Base-by-base conservation (phyloP, 2,113 vertebrate species). In the Colistium nudipinnis region DNA sequence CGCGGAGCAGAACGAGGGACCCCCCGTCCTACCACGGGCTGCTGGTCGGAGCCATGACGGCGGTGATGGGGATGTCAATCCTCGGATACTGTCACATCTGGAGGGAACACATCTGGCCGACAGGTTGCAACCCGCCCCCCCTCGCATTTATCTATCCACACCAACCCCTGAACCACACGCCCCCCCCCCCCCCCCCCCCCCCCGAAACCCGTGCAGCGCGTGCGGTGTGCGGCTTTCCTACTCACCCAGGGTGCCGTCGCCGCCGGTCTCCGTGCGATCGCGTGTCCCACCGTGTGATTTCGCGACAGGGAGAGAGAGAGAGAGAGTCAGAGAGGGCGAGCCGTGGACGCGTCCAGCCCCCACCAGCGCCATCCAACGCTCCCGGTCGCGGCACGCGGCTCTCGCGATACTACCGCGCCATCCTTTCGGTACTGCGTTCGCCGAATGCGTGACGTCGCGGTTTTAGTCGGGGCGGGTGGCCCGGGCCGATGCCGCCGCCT, bases 401-500 rank as follows among this genome's bases (percentile, higher is more conserved):
- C 89, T 91, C 90, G 90, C 90, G 88, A 91, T 90, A 91, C 60
- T 90, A 91, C 60, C 78, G 53, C 36, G 62, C 61, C 76, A 77
- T 78, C 69, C 31, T 49, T 33, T 25, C 45, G 14, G 41, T 44
- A 57, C 39, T 47, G 51, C 39, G 54, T 10, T 38, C 9, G 27
- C 9, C 17, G 43, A 10, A 12, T 38, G 27, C 17, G 86, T 87
- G 88, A 89, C 85, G 87, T 88, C 66, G 74, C 54, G 59, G 45
- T 47, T 77, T 67, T 62, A 30, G 11, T 20, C 0, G 1, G 20
- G 14, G 4, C 3, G n/a, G 6, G 9, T 10, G 13, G 39, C 39
- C 43, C 71, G 10, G 80, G 77, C 24, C 62, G 59, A 77, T 86
- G 81, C 60, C 77, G 82, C 87, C 86, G 63, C 87, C 89, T 82